These are phyloP conservation scores for Phenganax subtilis DNA, from an alignment of 92 coral and sea anemone species.

Conservation along the genomic window DNA sequence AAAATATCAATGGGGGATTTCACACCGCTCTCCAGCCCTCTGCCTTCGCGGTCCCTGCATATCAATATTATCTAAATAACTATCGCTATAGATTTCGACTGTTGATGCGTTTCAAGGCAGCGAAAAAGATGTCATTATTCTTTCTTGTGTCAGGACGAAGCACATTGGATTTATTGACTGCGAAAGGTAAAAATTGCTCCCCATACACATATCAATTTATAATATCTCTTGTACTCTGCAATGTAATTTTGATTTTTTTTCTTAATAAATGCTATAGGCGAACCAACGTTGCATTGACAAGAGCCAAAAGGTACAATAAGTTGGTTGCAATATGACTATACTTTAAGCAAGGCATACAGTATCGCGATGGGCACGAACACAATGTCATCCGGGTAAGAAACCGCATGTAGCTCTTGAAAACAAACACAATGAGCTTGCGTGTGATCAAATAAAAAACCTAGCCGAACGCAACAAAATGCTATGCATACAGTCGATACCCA, in stretches of 20 bases:
- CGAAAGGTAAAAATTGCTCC: slow-evolving; percentile 58
- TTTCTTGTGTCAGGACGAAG: slow-evolving; percentile 92
- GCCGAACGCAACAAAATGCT: no score
- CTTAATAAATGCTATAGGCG: slow-evolving; percentile 50
- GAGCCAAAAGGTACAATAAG: slow-evolving; percentile 76
- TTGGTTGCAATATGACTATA: not conserved
- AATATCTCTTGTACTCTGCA: not conserved
- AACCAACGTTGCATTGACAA: slow-evolving; percentile 88
- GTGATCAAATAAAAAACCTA: no score
- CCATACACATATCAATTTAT: not conserved
- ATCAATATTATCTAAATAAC: no score
- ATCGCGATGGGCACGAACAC: no score
- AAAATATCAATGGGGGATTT: no score
- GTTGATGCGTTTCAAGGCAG: slow-evolving; percentile 99
- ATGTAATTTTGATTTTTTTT: no score
- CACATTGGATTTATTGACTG: slow-evolving; percentile 97
- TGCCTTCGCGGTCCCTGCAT: no score
- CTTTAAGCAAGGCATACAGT: no score
- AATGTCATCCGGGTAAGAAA: not conserved
- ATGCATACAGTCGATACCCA: no score
- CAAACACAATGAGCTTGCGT: no score
- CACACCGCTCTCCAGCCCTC: no score
- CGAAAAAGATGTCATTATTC: slow-evolving; percentile 79
- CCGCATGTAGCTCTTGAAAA: no score
- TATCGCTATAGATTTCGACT: slow-evolving; percentile 67